These are phyloP conservation scores for Parasteatoda lunata DNA, from an alignment of 2,888 invertebrate genomes.

Conservation along the genomic window DNA sequence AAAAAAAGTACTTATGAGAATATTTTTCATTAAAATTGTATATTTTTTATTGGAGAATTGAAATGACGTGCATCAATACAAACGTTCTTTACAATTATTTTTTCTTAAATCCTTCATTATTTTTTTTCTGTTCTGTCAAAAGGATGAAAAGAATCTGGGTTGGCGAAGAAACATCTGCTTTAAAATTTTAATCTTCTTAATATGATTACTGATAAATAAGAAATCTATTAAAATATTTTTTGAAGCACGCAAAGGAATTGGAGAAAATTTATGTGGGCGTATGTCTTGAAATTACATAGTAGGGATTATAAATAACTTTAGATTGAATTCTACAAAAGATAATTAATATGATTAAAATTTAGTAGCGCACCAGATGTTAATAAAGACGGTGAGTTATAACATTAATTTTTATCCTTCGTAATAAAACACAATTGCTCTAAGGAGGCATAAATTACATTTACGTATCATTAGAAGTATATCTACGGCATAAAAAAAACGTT, in stretches of 20 bases:
- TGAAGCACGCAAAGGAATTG: conserved; percentile 26
- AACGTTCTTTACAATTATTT: too few species aligned
- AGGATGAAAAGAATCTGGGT: too few species aligned
- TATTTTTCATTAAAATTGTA: too few species aligned
- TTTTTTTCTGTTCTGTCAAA: too few species aligned
- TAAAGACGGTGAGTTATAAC: background rate
- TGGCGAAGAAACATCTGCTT: too few species aligned
- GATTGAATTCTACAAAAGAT: conserved; percentile 34
- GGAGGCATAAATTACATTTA: conserved; percentile 42
- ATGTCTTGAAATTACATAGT: conserved; percentile 13
- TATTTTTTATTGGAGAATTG: too few species aligned
- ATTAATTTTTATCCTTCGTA: conserved; percentile 35
- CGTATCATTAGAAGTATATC: conserved; percentile 34
- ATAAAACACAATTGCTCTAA: conserved; percentile 7
- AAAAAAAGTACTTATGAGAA: too few species aligned
- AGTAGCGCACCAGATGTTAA: conserved; percentile 29
- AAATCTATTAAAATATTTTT: conserved; percentile 33
- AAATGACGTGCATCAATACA: too few species aligned
- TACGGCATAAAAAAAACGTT: conserved; percentile 32
- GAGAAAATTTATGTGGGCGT: conserved; percentile 32
- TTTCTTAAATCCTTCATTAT: too few species aligned
- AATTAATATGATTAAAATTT: conserved; percentile 50
- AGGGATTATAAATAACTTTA: conserved; percentile 28
- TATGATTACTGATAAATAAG: conserved; percentile 6
- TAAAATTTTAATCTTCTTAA: background rate